A percentile compares a stretch with the other conserved stretches of the same genome.
Conservation (phyloP, 2,797 vertebrate species). For the Myotis findleyi region DNA sequence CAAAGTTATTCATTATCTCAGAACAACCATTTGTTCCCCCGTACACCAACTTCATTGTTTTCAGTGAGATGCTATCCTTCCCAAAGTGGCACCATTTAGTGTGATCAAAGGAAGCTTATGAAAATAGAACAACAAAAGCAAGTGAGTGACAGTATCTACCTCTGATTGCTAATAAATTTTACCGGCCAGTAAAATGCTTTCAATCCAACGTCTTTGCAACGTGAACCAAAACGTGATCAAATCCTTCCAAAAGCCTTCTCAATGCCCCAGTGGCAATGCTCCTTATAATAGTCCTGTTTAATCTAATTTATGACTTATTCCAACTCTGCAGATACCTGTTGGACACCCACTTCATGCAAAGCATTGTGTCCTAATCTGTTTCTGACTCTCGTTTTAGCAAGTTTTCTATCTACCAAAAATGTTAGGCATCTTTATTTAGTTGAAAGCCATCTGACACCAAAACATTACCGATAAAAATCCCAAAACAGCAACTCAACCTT, state of each 20-base stretch:
- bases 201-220: neutral
- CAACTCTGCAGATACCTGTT: neutral
- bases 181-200: neutral
- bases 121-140: neutral
- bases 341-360: neutral
- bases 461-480: neutral
- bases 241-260: neutral
- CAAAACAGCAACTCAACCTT: neutral
- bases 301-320: neutral
- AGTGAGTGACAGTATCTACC: neutral
- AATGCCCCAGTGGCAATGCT: neutral
- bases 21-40: constrained; percentile 73
- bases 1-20: constrained; percentile 85
- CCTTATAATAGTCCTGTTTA: neutral
- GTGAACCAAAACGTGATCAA: neutral
- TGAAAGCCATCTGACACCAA: neutral
- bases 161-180: neutral
- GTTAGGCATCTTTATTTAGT: neutral
- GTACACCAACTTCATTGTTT: constrained; percentile 79
- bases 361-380: neutral
- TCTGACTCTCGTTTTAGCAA: neutral
- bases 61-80: constrained; percentile 72
- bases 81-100: constrained; percentile 65
- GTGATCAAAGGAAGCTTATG: neutral
- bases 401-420: neutral